These are phyloP conservation scores for Synanthedon vespiformis DNA, from an alignment of 2,888 invertebrate genomes.

Conservation along the genomic window DNA sequence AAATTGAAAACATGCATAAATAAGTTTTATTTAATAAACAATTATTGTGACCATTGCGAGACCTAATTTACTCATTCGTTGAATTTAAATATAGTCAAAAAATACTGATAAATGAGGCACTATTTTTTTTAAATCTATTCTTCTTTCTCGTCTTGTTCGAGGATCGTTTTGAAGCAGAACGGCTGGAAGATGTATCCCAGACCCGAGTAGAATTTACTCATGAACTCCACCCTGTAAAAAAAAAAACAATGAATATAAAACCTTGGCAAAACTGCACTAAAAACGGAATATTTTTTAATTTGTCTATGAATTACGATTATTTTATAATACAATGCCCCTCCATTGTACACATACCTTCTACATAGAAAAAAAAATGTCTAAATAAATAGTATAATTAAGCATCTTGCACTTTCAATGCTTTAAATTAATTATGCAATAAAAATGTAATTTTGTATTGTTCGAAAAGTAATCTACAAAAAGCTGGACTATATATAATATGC, in stretches of 20 bases:
- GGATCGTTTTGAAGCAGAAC: conserved; percentile 84
- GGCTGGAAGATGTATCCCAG: conserved; percentile 86
- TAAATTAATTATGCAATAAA: no score
- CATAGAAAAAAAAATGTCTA: no score
- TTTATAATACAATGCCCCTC: no score
- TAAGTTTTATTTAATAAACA: conserved; percentile 32
- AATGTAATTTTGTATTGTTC: no score
- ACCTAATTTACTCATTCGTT: conserved; percentile 3
- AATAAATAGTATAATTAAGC: no score
- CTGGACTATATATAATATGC: no score
- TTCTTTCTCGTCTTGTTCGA: conserved; percentile 65
- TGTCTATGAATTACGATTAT: no score
- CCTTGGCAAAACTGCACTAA: neutral
- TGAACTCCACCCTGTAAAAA: conserved; percentile 94
- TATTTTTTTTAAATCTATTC: conserved; percentile 26
- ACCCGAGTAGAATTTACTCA: conserved; percentile 93
- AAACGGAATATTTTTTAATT: no score
- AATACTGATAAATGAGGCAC: conserved; percentile 2
- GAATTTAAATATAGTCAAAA: neutral
- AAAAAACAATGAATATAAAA: conserved; percentile 5
- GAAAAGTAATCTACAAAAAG: no score
- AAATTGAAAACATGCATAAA: conserved; percentile 38
- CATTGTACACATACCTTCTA: no score
- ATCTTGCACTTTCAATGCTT: no score
- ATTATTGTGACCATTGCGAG: conserved; percentile 42